A percentile compares a stretch with the other conserved stretches of the same genome.
Conservation (phyloP, 2,797 vertebrate species). For the Amblyopsis hoosieri region DNA sequence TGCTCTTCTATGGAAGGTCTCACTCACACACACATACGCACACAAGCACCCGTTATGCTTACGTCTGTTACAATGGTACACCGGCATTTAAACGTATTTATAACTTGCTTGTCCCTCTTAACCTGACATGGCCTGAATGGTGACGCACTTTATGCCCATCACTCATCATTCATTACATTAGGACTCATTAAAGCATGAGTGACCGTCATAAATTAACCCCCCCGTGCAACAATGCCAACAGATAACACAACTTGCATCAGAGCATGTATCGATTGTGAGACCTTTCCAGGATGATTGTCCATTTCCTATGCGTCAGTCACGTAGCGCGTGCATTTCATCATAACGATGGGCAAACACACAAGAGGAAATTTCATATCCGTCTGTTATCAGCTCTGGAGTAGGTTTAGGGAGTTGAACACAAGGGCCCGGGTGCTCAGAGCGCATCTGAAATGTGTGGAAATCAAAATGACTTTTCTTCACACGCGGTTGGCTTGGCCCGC, state of each 20-base stretch:
- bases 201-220: constrained; percentile 67
- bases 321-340: constrained; percentile 68
- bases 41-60: constrained; percentile 48
- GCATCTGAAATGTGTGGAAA: constrained; percentile 49
- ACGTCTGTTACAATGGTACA: constrained; percentile 48
- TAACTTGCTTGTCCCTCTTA: constrained; percentile 50
- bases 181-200: constrained; percentile 57
- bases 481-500: constrained; percentile 46
- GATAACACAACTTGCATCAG: constrained; percentile 64
- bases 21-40: constrained; percentile 29
- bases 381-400: constrained; percentile 61
- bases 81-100: constrained; percentile 65
- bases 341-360: constrained; percentile 64
- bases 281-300: constrained; percentile 26
- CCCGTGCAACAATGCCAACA: constrained; percentile 57
- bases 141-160: constrained; percentile 73
- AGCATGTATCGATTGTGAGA: constrained; percentile 53
- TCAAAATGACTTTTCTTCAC: constrained; percentile 45
- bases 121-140: constrained; percentile 58
- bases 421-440: constrained; percentile 28
- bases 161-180: constrained; percentile 70
- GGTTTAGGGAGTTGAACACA: constrained; percentile 19
- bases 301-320: constrained; percentile 70
- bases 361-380: constrained; percentile 77
- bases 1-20: constrained; percentile 54